phyloP scores from a whole-genome alignment of 2,113 vertebrate species.

The Perca flavescens region DNA sequence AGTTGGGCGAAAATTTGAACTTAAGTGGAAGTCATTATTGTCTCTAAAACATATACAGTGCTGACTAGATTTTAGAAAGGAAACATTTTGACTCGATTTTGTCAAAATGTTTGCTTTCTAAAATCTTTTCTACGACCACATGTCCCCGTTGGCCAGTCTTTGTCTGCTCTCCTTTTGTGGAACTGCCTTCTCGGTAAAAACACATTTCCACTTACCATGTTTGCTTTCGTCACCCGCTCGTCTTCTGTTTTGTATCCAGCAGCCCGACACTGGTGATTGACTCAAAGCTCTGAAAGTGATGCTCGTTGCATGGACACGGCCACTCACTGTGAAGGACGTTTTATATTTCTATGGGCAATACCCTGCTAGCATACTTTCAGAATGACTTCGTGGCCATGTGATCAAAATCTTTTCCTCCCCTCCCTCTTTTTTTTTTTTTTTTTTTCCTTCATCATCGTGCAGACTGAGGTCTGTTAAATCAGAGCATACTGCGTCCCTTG shows the following conservation, averaged over 20 bases:
- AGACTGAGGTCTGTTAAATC: conserved; percentile 53
- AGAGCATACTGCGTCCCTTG: conserved; percentile 59
- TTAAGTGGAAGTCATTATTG: neutral
- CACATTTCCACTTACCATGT: conserved; percentile 81
- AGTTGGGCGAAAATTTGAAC: neutral
- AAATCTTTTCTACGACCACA: neutral
- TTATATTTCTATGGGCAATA: conserved; percentile 42
- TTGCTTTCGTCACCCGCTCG: conserved; percentile 40
- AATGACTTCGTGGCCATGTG: conserved; percentile 74
- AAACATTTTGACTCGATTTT: neutral
- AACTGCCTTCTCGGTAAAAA: conserved; percentile 30
- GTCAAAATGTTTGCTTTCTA: neutral
- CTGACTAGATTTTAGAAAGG: neutral
- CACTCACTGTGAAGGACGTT: conserved; percentile 18
- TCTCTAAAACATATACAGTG: neutral
- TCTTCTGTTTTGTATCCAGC: conserved; percentile 46
- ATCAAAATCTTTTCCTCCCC: conserved; percentile 55
- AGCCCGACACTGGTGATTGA: neutral
- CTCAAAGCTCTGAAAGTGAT: conserved; percentile 38
- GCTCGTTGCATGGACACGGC: conserved; percentile 32
- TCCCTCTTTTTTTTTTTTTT: conserved; percentile 18
- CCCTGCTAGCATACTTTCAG: conserved; percentile 63
- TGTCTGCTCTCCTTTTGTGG: conserved; percentile 23
- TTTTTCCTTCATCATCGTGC: conserved; percentile 30
- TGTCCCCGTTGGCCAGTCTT: conserved; percentile 14